Evolutionary conservation across 2,888 invertebrate species (phyloP).

Genomic region (Malthinus seriepunctatus): DNA sequence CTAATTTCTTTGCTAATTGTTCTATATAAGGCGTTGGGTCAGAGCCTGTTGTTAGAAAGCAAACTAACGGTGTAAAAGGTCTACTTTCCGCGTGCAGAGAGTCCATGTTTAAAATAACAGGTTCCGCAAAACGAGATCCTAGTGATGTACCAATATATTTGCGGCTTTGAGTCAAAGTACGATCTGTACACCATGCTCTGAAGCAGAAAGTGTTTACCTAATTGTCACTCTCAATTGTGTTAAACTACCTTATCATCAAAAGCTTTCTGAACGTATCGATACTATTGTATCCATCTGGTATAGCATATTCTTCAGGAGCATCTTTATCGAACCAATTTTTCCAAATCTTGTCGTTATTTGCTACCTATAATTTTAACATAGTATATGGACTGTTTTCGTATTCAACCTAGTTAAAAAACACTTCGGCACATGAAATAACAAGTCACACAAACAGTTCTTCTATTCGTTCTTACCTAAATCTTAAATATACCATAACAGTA

Average conservation of each 20-base stretch:
- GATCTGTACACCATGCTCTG: constrained; percentile 82
- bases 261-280: constrained; percentile 79
- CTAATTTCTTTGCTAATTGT: constrained; percentile 73
- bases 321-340: constrained; percentile 76
- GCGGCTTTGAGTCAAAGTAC: constrained; percentile 79
- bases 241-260: constrained; percentile 68
- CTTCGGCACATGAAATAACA: too few relatives aligned
- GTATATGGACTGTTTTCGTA: too few relatives aligned
- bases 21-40: constrained; percentile 88
- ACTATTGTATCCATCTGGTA: constrained; percentile 77
- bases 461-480: too few relatives aligned
- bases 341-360: constrained; percentile 59
- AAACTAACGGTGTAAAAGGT: constrained; percentile 74
- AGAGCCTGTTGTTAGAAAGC: constrained; percentile 85
- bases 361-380: constrained; percentile 45
- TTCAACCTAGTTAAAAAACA: too few relatives aligned
- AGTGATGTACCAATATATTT: constrained; percentile 80
- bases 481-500: too few relatives aligned
- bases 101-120: constrained; percentile 80
- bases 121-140: constrained; percentile 75
- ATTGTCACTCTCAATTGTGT: too few relatives aligned
- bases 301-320: constrained; percentile 78
- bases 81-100: constrained; percentile 73
- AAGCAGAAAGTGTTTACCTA: neutral
- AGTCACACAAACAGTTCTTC: too few relatives aligned